A percentile compares a stretch with the other conserved stretches of the same genome.
phyloP scores from a whole-genome alignment of 2,113 vertebrate genomes.

The Tupaia chinensis region DNA sequence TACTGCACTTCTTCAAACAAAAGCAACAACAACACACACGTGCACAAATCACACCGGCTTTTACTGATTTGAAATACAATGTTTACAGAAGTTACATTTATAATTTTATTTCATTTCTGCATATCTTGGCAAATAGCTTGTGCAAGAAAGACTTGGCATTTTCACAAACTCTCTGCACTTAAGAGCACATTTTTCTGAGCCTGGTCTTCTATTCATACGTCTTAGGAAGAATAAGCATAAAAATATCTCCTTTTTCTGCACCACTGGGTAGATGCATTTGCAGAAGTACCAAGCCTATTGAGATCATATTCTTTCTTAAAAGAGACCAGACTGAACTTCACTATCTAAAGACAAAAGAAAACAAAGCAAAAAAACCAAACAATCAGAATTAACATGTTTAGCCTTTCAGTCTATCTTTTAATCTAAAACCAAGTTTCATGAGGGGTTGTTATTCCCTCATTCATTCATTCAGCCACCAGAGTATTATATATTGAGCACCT shows the following conservation, averaged over 20 bases:
- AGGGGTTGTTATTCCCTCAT: background rate
- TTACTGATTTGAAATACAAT: constrained; percentile 24
- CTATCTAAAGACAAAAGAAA: background rate
- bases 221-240: background rate
- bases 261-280: background rate
- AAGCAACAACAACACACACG: background rate
- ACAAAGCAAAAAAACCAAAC: background rate
- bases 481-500: background rate
- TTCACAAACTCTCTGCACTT: constrained; percentile 17
- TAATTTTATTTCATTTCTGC: background rate
- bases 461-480: background rate
- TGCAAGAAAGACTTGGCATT: background rate
- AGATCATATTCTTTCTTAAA: background rate
- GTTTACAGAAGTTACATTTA: background rate
- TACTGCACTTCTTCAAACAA: background rate
- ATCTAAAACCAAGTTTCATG: background rate
- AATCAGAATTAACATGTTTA: background rate
- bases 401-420: background rate
- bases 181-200: constrained; percentile 25
- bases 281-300: fast-evolving
- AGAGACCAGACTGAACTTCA: background rate
- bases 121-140: constrained; percentile 19
- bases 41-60: background rate
- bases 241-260: background rate
- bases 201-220: background rate